A percentile compares a stretch with the other conserved stretches of the same genome.
Evolutionary conservation across 2,113 vertebrate species (phyloP).

Genomic region (Grammomys surdaster): DNA sequence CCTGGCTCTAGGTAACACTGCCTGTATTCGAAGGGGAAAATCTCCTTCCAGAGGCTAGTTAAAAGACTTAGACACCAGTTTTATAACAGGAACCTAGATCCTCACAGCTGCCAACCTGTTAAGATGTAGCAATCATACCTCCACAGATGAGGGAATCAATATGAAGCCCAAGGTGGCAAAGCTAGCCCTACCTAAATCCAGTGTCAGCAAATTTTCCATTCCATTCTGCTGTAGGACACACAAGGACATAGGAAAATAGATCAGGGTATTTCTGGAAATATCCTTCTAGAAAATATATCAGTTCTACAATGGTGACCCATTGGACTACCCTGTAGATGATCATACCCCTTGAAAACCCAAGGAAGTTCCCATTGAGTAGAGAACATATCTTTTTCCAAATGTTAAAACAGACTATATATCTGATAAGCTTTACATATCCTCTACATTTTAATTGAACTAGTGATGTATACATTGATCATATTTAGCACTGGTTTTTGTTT

Average conservation of each 20-base stretch:
- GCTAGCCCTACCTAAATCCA: not conserved
- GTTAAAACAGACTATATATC: not conserved
- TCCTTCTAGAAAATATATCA: not conserved
- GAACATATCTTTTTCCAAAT: not conserved
- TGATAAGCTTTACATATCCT: not conserved
- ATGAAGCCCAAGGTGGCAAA: not conserved
- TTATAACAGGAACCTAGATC: not conserved
- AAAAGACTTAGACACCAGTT: not conserved
- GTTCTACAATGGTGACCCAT: not conserved
- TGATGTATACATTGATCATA: not conserved
- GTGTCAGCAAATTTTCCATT: not conserved
- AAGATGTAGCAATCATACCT: not conserved
- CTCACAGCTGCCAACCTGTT: not conserved
- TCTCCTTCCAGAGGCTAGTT: not conserved
- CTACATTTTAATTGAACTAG: slow-evolving; percentile 40
- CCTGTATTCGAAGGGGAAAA: not conserved
- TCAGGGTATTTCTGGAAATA: not conserved
- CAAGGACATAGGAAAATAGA: not conserved
- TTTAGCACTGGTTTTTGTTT: not conserved
- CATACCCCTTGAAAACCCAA: not conserved
- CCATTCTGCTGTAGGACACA: not conserved
- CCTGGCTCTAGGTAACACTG: not conserved
- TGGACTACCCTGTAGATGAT: not conserved
- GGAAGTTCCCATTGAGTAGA: not conserved
- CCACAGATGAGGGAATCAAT: not conserved